Percentiles rank a stretch among this genome's conserved stretches.
phyloP scores from a whole-genome alignment of 2,113 vertebrate genomes.

The Probosciger aterrimus region DNA sequence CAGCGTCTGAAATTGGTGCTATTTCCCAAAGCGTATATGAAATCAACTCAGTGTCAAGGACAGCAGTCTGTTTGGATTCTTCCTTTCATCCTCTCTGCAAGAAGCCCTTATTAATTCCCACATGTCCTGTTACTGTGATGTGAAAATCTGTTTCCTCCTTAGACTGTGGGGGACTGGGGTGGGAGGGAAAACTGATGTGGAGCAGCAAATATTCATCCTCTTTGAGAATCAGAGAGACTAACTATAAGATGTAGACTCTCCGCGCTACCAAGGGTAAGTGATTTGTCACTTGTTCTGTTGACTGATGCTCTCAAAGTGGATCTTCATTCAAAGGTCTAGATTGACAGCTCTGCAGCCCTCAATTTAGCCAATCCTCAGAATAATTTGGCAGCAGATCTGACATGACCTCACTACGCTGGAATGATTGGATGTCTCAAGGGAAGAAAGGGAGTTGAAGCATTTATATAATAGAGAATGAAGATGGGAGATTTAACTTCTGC shows the following conservation, averaged over 20 bases:
- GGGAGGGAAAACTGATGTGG: neutral
- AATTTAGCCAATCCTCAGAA: neutral
- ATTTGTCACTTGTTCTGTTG: neutral
- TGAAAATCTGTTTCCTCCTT: neutral
- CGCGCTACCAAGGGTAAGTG: neutral
- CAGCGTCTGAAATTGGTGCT: neutral
- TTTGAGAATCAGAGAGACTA: neutral
- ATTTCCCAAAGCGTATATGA: neutral
- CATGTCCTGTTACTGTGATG: neutral
- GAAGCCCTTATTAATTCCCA: neutral
- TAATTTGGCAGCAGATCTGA: neutral
- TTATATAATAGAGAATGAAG: neutral
- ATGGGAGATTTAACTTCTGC: neutral
- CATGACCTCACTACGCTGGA: neutral
- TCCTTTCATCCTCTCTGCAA: neutral
- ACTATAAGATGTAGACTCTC: neutral
- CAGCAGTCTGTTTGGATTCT: neutral
- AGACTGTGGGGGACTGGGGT: neutral
- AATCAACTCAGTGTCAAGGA: neutral
- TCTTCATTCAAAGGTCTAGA: neutral
- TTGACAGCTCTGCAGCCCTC: neutral
- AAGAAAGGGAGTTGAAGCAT: neutral
- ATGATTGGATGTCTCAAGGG: neutral
- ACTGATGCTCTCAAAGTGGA: neutral
- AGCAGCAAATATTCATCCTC: neutral